These are phyloP conservation scores for Rosalia funebris DNA, from an alignment of 2,888 invertebrate species.

Conservation along the genomic window DNA sequence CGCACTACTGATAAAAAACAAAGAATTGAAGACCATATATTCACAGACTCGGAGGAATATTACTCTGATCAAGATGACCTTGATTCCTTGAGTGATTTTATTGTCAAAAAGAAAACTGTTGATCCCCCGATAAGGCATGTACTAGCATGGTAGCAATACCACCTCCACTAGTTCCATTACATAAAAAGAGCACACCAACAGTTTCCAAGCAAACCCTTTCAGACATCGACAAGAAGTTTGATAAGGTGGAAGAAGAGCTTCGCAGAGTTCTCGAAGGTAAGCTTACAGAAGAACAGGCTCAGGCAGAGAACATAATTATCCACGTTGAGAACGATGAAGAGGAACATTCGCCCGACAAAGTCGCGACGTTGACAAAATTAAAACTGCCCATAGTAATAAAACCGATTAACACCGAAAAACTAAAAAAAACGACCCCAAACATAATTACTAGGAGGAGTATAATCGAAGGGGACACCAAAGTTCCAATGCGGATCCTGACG, in stretches of 20 bases:
- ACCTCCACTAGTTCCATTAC: background rate
- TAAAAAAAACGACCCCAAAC: background rate
- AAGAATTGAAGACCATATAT: background rate
- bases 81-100: slow-evolving; percentile 12
- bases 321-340: slow-evolving; percentile 48
- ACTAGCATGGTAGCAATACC: too few relatives aligned
- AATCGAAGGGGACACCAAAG: slow-evolving; percentile 11
- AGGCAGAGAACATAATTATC: slow-evolving; percentile 50
- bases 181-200: slow-evolving; percentile 21
- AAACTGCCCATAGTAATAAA: slow-evolving; percentile 35
- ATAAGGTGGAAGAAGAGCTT: slow-evolving; percentile 45
- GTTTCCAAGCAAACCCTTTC: slow-evolving; percentile 6
- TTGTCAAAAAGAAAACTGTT: background rate
- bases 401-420: slow-evolving; percentile 11
- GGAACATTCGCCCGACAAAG: background rate
- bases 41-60: slow-evolving; percentile 8
- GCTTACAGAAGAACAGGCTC: slow-evolving; percentile 43
- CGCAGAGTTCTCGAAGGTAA: slow-evolving; percentile 44
- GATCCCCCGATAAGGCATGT: too few relatives aligned
- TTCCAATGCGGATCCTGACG: slow-evolving; percentile 5
- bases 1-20: slow-evolving; percentile 4
- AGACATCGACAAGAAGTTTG: slow-evolving; percentile 36
- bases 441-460: background rate
- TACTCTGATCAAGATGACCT: slow-evolving; percentile 8
- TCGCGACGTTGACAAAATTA: slow-evolving; percentile 22